Base-by-base conservation (phyloP, 2,888 invertebrate genomes). In the Lithosia quadra region DNA sequence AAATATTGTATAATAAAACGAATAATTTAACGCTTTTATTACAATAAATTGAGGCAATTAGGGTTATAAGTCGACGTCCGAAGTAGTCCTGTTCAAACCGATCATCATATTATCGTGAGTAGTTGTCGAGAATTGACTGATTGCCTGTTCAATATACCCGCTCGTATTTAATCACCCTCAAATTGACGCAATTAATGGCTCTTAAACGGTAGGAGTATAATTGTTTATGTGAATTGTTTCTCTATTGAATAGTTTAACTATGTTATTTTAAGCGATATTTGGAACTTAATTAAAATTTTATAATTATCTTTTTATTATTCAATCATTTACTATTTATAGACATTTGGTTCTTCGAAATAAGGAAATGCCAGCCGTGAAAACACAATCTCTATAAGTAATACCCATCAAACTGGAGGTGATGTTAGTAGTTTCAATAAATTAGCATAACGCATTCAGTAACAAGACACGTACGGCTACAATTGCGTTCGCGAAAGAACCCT, bases 401-500 rank as follows among this genome's bases (percentile, higher is more conserved):
- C 68, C 49, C 39, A 59, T 69, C 74, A 69, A 73, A 79, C 49
- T 73, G 62, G 28, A 69, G 69, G 57, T 71, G 77, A 85, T 84
- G 84, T 82, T 85, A 87, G 86, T 86, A 81, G 85, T 85, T 85
- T 79, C 80, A 80, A 81, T 83, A 77, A 80, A 93, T 94, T 94
- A 91, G 90, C 93, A 92, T 93, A 91, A 88, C 90, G 92, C 93
- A 93, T 94, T 94, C 92, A 85, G 90, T 94, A 94, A 93, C 94
- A 93, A 93, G 92, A 94, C 94, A 95, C 94, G 94, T 94, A 89
- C 92, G 88, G 90, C 86, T 90, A 92, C 91, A 94, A 95, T 94
- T 93, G 93, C 93, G 92, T 91, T 94, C 93, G 91, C 93, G 92
- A 94, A 94, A 94, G 93, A 94, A 93, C 94, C 94, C 93, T 93